Conservation (phyloP, 2,113 vertebrate genomes). For the Platichthys stellatus region DNA sequence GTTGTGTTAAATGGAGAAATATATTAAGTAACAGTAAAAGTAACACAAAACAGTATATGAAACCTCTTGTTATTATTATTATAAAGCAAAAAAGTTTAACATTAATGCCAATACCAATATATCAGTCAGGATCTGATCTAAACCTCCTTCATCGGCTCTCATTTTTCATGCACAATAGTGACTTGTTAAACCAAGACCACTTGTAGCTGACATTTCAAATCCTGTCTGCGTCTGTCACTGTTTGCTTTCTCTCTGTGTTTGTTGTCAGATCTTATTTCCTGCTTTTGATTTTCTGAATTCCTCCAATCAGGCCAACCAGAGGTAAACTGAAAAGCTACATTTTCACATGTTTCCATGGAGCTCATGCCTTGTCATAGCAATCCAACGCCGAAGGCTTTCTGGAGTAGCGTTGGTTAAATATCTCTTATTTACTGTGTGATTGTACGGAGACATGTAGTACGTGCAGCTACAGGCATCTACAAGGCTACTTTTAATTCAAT, state of each 20-base stretch:
- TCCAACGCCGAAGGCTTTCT: slow-evolving; percentile 39
- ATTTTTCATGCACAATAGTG: not conserved
- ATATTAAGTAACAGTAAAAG: slow-evolving; percentile 7
- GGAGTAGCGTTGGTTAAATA: slow-evolving; percentile 47
- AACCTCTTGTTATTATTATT: too few species aligned
- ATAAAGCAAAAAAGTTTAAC: too few species aligned
- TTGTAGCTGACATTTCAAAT: not conserved
- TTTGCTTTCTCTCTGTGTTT: slow-evolving; percentile 28
- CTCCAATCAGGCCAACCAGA: slow-evolving; percentile 38
- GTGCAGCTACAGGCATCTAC: slow-evolving; percentile 36
- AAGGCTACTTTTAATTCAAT: slow-evolving; percentile 10
- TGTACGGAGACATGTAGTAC: slow-evolving; percentile 30
- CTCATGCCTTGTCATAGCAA: slow-evolving; percentile 61
- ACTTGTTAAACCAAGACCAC: not conserved
- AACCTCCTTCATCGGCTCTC: not conserved
- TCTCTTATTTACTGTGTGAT: slow-evolving; percentile 64
- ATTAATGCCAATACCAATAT: too few species aligned
- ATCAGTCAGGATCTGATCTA: too few species aligned
- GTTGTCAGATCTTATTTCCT: slow-evolving; percentile 44
- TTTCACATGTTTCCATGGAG: slow-evolving; percentile 64
- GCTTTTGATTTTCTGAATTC: slow-evolving; percentile 35
- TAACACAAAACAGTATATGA: too few species aligned
- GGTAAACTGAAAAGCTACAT: slow-evolving; percentile 57
- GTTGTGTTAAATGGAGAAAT: slow-evolving; percentile 24
- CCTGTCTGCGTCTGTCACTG: slow-evolving; percentile 13